Conservation (phyloP, 2,113 vertebrate genomes). For the Emberiza fucata region DNA sequence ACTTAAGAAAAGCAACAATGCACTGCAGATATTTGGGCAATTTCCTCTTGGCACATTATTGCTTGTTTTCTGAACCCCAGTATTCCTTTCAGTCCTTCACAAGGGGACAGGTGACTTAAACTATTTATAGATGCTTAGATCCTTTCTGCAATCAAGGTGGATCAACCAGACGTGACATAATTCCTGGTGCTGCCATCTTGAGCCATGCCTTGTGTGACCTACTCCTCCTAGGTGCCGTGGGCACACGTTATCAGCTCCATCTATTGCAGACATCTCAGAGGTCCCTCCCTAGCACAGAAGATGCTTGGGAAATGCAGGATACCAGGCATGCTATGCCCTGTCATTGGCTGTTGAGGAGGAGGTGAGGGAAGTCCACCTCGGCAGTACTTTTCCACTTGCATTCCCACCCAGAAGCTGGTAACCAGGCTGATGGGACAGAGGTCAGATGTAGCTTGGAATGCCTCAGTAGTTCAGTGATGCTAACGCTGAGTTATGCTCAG, state of each 20-base stretch:
- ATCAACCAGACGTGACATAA: neutral
- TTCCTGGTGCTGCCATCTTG: neutral
- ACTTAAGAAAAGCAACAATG: neutral
- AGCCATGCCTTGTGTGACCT: neutral
- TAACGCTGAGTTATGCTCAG: neutral
- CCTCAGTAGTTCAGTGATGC: neutral
- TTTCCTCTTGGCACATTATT: conserved; percentile 23
- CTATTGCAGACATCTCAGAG: conserved; percentile 8
- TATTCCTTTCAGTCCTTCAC: neutral
- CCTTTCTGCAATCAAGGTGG: neutral
- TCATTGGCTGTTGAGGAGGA: neutral
- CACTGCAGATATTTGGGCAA: neutral
- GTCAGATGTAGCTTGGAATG: neutral
- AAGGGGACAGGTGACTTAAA: neutral
- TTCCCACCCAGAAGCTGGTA: neutral
- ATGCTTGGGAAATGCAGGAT: conserved; percentile 30
- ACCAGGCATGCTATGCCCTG: neutral
- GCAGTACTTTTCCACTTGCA: conserved; percentile 56
- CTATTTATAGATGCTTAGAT: neutral
- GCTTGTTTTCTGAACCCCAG: neutral
- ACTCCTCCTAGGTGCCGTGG: neutral
- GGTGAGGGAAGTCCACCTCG: neutral
- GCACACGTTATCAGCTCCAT: conserved; percentile 34
- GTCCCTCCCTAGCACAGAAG: conserved; percentile 26
- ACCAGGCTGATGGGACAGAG: neutral